Base-by-base conservation (phyloP, 2,113 vertebrate species). In the Bostrychus sinensis region DNA sequence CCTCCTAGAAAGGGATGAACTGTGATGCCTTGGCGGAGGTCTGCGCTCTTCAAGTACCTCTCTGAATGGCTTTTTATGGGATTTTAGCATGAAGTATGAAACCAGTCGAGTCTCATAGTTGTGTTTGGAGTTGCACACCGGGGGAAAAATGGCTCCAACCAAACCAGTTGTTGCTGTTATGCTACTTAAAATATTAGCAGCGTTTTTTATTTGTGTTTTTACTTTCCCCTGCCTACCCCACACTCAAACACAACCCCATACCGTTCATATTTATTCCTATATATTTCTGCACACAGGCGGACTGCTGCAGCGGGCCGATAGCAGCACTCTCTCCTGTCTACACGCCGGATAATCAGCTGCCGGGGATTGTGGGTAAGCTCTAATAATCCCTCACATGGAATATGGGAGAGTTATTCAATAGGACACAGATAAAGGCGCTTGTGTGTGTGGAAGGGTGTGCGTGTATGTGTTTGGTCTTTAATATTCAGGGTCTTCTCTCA, bases 301-400 rank as follows among this genome's bases (percentile, higher is more conserved):
- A 77, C 84, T 81, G 77, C 88, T 90, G 88, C 69, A 78, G 77
- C 72, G 77, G 62, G 70, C 82, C 66, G 88, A 91, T 91, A 89
- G 88, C 85, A 80, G 74, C 83, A 85, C 85, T 86, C 84, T 77
- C 82, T 85, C 86, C 89, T 88, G 86, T 88, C 88, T 87, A 88
- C 89, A 89, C 68, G 73, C 70, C 75, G 88, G 86, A 89, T 91
- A 88, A 91, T 89, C 89, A 88, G 86, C 86, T 87, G 85, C 89
- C 80, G 81, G 89, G 89, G 86, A 89, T 91, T 91, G 86, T 91
- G 88, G 88, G 88, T 91, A 91, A 90, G 36, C 86, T 88, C 83
- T 89, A 88, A 91, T 91, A 91, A 91, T 91, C 89, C 88, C 68
- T 89, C 17, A 39, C 81, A 88, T 85, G 82, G 80, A 89, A 91